These are phyloP conservation scores for Pygoscelis adeliae DNA, from an alignment of 2,113 vertebrate species.

Conservation along the genomic window DNA sequence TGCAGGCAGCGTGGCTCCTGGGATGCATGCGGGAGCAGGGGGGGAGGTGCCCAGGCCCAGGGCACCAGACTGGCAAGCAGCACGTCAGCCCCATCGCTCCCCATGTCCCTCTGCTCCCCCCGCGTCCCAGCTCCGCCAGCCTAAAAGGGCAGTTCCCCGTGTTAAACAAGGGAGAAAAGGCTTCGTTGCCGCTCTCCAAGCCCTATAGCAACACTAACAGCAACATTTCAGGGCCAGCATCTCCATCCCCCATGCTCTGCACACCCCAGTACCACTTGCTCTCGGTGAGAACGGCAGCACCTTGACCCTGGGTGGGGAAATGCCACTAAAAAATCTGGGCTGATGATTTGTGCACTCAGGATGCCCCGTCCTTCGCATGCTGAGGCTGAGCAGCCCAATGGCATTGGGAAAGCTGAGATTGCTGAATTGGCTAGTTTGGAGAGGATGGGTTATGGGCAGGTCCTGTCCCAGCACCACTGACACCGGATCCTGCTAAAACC, in stretches of 20 bases:
- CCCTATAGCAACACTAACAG: background rate
- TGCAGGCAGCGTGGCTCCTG: background rate
- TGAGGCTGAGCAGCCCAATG: accelerated
- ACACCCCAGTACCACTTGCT: background rate
- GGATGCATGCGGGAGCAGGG: accelerated
- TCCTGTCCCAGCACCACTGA: background rate
- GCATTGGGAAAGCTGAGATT: background rate
- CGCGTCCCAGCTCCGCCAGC: background rate
- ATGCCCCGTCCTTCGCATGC: accelerated
- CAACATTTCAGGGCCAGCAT: background rate
- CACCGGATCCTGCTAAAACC: accelerated
- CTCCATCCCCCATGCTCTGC: accelerated
- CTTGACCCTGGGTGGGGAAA: background rate
- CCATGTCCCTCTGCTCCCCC: background rate
- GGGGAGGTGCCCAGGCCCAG: too few relatives aligned
- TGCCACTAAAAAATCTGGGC: background rate
- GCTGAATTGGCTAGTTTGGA: background rate
- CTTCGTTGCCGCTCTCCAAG: background rate
- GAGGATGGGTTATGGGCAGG: background rate
- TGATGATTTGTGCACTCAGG: background rate
- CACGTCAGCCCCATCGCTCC: background rate
- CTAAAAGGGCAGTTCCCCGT: background rate
- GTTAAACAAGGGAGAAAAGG: background rate
- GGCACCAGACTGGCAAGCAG: background rate
- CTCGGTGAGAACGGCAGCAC: background rate